Conservation (phyloP, 2,888 invertebrate genomes). For the Agapostemon virescens region DNA sequence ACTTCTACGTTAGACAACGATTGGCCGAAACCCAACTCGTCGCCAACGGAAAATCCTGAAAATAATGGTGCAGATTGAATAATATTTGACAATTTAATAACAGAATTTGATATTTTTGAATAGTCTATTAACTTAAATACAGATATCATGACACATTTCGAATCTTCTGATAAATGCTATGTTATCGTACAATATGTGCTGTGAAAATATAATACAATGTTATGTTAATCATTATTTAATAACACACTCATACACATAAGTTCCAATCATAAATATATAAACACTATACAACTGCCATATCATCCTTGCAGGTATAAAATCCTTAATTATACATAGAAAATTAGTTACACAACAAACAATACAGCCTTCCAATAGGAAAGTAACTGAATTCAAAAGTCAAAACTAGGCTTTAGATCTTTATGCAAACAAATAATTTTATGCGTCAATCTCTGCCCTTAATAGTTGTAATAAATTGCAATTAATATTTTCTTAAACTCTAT, state of each 20-base stretch:
- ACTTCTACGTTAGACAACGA: conserved; percentile 90
- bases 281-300: too few species aligned
- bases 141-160: background rate
- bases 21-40: conserved; percentile 92
- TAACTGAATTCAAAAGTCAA: too few species aligned
- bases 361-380: background rate
- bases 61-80: conserved; percentile 2
- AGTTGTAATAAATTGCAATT: too few species aligned
- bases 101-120: background rate
- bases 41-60: conserved; percentile 92
- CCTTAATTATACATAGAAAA: too few species aligned
- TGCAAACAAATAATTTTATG: too few species aligned
- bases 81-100: background rate
- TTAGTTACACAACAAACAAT: background rate
- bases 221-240: background rate
- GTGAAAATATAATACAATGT: background rate
- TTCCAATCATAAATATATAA: background rate
- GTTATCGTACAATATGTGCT: background rate
- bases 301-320: too few species aligned
- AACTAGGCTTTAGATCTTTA: too few species aligned
- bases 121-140: background rate
- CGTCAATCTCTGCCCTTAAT: too few species aligned
- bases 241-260: background rate
- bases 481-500: too few species aligned
- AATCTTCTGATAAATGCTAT: background rate